These are phyloP conservation scores for Pantelozetes paolii DNA, from an alignment of 2,888 invertebrate genomes.

Conservation along the genomic window DNA sequence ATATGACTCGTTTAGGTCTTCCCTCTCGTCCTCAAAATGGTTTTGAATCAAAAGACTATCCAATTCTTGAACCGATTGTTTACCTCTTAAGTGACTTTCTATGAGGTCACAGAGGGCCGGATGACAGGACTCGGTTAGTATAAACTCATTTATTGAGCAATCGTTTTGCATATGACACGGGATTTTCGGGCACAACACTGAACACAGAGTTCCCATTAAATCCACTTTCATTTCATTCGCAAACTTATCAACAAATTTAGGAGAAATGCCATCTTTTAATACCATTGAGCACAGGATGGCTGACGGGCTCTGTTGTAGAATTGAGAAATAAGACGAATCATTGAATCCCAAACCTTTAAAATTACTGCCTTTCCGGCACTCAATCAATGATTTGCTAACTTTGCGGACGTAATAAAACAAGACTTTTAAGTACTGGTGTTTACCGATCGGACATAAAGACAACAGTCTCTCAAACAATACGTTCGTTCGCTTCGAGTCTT, in stretches of 20 bases:
- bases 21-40: slow-evolving; percentile 39
- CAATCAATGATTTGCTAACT: slow-evolving; percentile 45
- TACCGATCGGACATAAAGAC: slow-evolving; percentile 36
- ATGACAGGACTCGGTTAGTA: slow-evolving; percentile 36
- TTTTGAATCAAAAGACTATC: slow-evolving; percentile 33
- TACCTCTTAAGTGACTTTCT: slow-evolving; percentile 39
- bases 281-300: slow-evolving; percentile 47
- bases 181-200: slow-evolving; percentile 41
- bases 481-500: slow-evolving; percentile 22
- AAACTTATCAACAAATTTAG: slow-evolving; percentile 44
- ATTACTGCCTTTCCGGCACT: slow-evolving; percentile 45
- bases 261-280: slow-evolving; percentile 46
- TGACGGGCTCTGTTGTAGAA: slow-evolving; percentile 47
- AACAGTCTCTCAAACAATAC: slow-evolving; percentile 39
- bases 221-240: slow-evolving; percentile 44
- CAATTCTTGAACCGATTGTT: slow-evolving; percentile 13
- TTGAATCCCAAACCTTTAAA: not conserved
- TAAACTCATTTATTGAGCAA: slow-evolving; percentile 33
- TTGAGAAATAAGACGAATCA: slow-evolving; percentile 47
- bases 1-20: not conserved
- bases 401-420: slow-evolving; percentile 46
- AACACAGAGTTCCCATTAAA: slow-evolving; percentile 41
- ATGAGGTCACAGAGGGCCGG: slow-evolving; percentile 42
- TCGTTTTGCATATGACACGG: slow-evolving; percentile 36
- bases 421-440: slow-evolving; percentile 45